phyloP scores from a whole-genome alignment of 1,140 invertebrate species.

The Anagrus nilaparvatae region DNA sequence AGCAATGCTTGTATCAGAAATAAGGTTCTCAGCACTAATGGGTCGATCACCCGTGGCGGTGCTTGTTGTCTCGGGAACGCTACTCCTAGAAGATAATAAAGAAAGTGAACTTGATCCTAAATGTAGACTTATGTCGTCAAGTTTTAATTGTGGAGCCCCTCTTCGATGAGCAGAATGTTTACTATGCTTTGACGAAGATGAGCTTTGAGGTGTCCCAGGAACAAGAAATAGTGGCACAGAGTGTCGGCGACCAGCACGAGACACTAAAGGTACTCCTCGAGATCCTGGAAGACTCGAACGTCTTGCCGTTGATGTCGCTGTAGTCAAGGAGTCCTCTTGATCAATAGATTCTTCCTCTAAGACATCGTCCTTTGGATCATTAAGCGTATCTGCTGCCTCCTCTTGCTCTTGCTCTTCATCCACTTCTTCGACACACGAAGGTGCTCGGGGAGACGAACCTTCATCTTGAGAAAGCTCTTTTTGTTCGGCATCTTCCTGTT shows the following conservation, averaged over 20 bases:
- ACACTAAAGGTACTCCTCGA: no score
- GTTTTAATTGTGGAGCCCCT: conserved; percentile 16
- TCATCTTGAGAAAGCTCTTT: no score
- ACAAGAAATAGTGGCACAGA: conserved; percentile 50
- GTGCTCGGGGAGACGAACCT: conserved; percentile 48
- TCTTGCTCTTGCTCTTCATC: conserved; percentile 44
- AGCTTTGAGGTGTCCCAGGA: no score
- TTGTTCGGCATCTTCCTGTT: conserved; percentile 49
- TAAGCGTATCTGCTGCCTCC: conserved; percentile 12
- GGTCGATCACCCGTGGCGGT: conserved; percentile 38
- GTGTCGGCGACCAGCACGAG: conserved; percentile 43
- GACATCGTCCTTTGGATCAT: conserved; percentile 18
- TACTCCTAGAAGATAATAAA: conserved; percentile 42
- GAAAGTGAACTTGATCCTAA: conserved; percentile 36
- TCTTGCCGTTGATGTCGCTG: no score
- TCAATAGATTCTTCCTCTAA: conserved; percentile 5
- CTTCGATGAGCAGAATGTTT: conserved; percentile 45
- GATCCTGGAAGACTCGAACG: conserved; percentile 9
- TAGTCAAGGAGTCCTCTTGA: conserved; percentile 28
- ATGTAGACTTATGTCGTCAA: conserved; percentile 17
- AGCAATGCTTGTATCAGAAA: conserved; percentile 56
- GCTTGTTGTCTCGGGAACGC: conserved; percentile 23
- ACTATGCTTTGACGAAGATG: no score
- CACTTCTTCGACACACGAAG: conserved; percentile 18
- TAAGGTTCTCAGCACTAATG: conserved; percentile 54